These are phyloP conservation scores for Leptinotarsa lineolata DNA, from an alignment of 1,140 invertebrate genomes.

Conservation along the genomic window DNA sequence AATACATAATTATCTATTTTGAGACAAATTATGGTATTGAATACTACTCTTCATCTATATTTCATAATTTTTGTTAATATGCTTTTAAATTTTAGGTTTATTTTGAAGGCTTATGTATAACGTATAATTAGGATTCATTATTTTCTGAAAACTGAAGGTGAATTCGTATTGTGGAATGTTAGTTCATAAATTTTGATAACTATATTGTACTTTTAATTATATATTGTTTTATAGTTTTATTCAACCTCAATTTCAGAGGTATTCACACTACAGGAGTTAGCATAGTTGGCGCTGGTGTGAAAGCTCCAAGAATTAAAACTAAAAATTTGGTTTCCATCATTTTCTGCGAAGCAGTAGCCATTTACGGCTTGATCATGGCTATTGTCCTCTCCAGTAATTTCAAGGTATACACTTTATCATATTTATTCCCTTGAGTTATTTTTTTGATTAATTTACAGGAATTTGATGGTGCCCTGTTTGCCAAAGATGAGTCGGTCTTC, in stretches of 20 bases:
- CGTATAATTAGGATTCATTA: no score
- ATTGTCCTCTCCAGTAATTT: conserved; percentile 70
- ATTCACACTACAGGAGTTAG: conserved; percentile 96
- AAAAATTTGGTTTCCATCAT: conserved; percentile 98
- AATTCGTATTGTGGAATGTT: no score
- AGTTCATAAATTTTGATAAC: no score
- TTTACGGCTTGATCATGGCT: conserved; percentile 91
- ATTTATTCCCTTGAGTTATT: not conserved
- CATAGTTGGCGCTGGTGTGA: conserved; percentile 97
- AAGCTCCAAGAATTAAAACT: conserved; percentile 97
- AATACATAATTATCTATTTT: no score
- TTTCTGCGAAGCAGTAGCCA: conserved; percentile 93
- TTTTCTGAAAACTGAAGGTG: no score
- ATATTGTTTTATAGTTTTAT: not conserved
- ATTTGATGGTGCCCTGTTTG: conserved; percentile 34
- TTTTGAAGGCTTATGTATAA: no score
- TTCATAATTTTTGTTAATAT: no score
- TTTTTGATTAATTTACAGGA: conserved; percentile 37
- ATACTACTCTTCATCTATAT: no score
- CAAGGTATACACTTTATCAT: conserved; percentile 27
- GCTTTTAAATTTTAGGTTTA: no score
- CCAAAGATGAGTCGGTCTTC: conserved; percentile 33
- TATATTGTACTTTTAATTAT: no score
- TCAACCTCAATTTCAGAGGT: conserved; percentile 61
- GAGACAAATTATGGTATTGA: no score